These are phyloP conservation scores for Thereva nobilitata DNA, from an alignment of 2,888 invertebrate genomes.

Conservation along the genomic window DNA sequence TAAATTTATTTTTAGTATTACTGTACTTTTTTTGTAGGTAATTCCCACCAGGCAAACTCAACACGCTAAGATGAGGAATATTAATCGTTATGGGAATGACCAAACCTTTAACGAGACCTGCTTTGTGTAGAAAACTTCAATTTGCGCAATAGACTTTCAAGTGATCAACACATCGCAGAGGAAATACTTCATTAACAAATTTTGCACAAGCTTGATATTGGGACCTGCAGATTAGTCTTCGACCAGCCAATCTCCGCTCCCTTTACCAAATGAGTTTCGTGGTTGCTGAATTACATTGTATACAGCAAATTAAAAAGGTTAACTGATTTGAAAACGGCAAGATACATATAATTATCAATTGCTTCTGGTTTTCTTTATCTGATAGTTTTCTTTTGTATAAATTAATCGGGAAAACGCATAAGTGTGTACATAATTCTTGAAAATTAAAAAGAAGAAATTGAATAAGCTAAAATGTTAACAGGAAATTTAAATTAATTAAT, in stretches of 20 bases:
- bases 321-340: no score
- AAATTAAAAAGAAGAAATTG: no score
- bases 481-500: no score
- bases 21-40: slow-evolving; percentile 27
- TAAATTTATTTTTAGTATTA: not conserved
- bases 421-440: no score
- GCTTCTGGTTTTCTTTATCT: no score
- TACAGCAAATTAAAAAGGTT: not conserved
- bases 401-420: no score
- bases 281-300: not conserved
- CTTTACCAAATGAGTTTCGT: not conserved
- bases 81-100: slow-evolving; percentile 35
- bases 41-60: slow-evolving; percentile 22
- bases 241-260: slow-evolving; percentile 38
- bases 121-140: slow-evolving; percentile 17
- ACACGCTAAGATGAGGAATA: not conserved
- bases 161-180: slow-evolving; percentile 6
- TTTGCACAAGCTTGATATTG: slow-evolving; percentile 6
- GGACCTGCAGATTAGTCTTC: slow-evolving; percentile 35
- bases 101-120: slow-evolving; percentile 27
- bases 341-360: no score
- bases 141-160: slow-evolving; percentile 14
- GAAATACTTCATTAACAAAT: not conserved
- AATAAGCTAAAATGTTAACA: no score
- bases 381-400: no score